Evolutionary conservation across 2,113 vertebrate species (phyloP).

Genomic region (Hyperoodon ampullatus): DNA sequence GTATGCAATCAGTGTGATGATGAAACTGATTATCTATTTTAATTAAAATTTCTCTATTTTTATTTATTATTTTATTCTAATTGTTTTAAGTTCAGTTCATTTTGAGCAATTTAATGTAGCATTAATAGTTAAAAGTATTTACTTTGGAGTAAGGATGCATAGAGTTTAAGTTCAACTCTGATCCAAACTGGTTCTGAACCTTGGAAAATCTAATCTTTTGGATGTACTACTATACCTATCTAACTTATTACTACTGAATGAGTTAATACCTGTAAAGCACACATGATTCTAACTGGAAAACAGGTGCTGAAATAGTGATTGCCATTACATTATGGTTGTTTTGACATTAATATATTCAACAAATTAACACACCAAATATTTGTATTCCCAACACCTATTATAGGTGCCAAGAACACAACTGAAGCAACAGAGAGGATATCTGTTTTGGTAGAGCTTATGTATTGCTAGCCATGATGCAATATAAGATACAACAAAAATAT

Average conservation of each 20-base stretch:
- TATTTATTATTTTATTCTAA: conserved; percentile 24
- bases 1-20: background rate
- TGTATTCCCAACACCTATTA: background rate
- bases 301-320: background rate
- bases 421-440: background rate
- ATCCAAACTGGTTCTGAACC: background rate
- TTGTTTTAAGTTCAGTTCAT: background rate
- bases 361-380: conserved; percentile 1
- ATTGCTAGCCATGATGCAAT: background rate
- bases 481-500: background rate
- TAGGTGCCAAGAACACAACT: background rate
- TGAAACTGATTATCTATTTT: background rate
- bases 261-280: background rate
- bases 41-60: background rate
- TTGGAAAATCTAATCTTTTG: background rate
- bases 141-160: background rate
- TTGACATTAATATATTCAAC: conserved; percentile 12
- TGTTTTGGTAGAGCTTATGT: background rate
- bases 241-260: background rate
- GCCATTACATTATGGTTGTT: background rate
- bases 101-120: background rate
- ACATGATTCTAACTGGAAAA: background rate
- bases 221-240: background rate
- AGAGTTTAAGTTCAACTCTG: background rate
- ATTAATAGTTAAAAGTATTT: background rate